A percentile compares a stretch with the other conserved stretches of the same genome.
Evolutionary conservation across 2,888 invertebrate genomes (phyloP).

Genomic region (Trachelus stipa): DNA sequence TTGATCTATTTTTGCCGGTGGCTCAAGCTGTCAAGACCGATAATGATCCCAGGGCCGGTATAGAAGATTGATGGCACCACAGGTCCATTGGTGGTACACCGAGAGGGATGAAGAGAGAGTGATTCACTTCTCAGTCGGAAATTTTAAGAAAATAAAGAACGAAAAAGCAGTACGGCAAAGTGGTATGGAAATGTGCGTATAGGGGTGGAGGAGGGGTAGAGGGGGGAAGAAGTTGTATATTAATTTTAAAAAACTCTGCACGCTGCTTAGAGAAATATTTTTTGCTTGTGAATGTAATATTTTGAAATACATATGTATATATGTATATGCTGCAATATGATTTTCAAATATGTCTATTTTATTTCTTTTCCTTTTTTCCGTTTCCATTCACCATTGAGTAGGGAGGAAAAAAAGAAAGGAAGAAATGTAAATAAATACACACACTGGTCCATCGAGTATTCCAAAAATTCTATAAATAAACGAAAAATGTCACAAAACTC

Average conservation of each 20-base stretch:
- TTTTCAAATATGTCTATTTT: constrained; percentile 17
- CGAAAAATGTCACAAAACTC: constrained; percentile 2
- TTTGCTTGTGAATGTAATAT: not conserved
- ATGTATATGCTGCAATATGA: constrained; percentile 8
- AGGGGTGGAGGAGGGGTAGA: not conserved
- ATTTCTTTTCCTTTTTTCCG: not conserved
- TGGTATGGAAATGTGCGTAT: constrained; percentile 18
- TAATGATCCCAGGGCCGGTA: constrained; percentile 21
- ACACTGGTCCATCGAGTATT: constrained; percentile 27
- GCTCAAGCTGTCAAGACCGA: constrained; percentile 16
- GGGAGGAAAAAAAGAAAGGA: not conserved
- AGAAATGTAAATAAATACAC: constrained; percentile 24
- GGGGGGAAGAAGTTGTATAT: constrained; percentile 25
- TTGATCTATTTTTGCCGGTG: constrained; percentile 13
- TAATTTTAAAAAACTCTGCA: constrained; percentile 9
- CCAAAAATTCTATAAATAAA: constrained; percentile 15
- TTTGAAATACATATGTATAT: constrained; percentile 12
- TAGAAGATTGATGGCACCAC: constrained; percentile 19
- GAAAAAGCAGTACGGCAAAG: constrained; percentile 13
- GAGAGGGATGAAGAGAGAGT: too few relatives aligned
- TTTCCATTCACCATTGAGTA: not conserved
- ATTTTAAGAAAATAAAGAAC: constrained; percentile 13
- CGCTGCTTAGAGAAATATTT: too few relatives aligned
- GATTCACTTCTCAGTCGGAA: too few relatives aligned
- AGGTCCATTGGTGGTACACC: not conserved